Base-by-base conservation (phyloP, 2,113 vertebrate genomes). In the Terrapene triunguis region DNA sequence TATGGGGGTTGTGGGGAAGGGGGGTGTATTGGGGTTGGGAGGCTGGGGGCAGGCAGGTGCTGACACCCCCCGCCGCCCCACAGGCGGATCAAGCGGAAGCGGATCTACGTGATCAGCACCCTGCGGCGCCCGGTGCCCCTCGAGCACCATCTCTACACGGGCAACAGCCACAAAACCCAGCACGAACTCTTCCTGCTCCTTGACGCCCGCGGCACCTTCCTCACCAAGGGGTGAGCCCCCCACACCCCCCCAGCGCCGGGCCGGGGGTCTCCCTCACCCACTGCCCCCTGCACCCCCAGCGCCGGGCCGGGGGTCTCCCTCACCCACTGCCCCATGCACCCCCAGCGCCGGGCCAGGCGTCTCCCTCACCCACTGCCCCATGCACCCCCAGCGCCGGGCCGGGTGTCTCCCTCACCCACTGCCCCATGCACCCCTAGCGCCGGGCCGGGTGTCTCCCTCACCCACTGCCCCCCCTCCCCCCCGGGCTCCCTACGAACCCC, bases 21-120 rank as follows among this genome's bases (percentile, higher is more conserved):
- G 72, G 47, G 82, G 82, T 80, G 8, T 48, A 48, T 48, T 3
- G n/a, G 65, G 13, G 7, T 4, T 44, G 74, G 42, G 6, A 25
- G 10, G 16, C 27, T 3, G 29, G 12, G 44, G 10, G 7, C 27
- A 69, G 29, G 12, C 19, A 4, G 25, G 76, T 6, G 8, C 50
- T 16, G 51, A 21, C 17, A 10, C 48, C 24, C 53, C 25, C 55
- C 14, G n/a, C 3, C 38, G 19, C 87, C 42, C 53, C 16, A 62
- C 72, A 99, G 99, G 89, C 98, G 99, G 17, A 99, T 99, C 80
- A 99, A 99, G 96, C 98, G 98, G 97, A 98, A 97, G 89, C 98
- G 98, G 35, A 99, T 99, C 96, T 99, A 99, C 0, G 99, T 99
- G 94, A 99, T 99, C 98, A 99, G 99, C 98, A 99, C 99, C 0